These are phyloP conservation scores for Oscheius sp. DNA, from an alignment of 2,888 invertebrate species.

Conservation along the genomic window DNA sequence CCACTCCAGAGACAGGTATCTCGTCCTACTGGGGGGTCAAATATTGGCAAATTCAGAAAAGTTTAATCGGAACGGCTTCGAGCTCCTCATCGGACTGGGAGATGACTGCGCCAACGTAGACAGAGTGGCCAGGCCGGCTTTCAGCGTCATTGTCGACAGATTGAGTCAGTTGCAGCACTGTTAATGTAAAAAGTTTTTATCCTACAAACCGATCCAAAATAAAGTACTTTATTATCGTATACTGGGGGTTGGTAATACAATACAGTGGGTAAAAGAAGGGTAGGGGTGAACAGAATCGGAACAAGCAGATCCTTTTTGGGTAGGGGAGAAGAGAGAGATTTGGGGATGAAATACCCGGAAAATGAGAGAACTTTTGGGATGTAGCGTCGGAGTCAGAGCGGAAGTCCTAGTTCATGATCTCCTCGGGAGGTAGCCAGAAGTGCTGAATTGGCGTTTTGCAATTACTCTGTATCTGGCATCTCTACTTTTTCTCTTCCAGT, in stretches of 20 bases:
- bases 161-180: constrained; percentile 13
- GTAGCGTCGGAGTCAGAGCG: not conserved
- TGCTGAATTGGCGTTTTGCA: constrained; percentile 25
- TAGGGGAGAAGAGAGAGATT: not conserved
- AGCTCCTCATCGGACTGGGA: constrained; percentile 27
- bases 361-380: not conserved
- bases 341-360: not conserved
- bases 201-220: too few species aligned
- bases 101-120: constrained; percentile 33
- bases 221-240: too few species aligned
- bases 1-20: constrained; percentile 1
- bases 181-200: too few species aligned
- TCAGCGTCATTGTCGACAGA: constrained; percentile 51
- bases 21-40: not conserved
- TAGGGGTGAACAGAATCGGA: too few species aligned
- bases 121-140: constrained; percentile 33
- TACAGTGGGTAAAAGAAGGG: too few species aligned
- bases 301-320: not conserved
- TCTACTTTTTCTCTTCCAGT: too few species aligned
- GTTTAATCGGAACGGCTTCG: not conserved
- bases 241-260: too few species aligned
- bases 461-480: not conserved
- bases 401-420: not conserved
- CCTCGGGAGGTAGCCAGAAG: constrained; percentile 34
- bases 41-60: not conserved